Base-by-base conservation (phyloP, 2,888 invertebrate genomes). In the Philaethria dido region DNA sequence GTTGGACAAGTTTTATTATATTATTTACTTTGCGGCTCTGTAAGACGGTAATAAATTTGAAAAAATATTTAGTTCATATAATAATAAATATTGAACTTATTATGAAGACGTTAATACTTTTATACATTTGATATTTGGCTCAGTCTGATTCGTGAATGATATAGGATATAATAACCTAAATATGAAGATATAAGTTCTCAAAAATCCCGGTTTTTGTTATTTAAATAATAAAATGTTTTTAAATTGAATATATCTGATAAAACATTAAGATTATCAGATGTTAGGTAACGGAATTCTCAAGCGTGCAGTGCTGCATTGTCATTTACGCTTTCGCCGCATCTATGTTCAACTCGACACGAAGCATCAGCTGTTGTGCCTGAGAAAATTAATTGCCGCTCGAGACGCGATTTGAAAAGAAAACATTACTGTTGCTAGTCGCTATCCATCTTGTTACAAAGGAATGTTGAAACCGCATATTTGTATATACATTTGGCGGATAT, bases 281-380 rank as follows among this genome's bases (percentile, higher is more conserved):
- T 76, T 74, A 71, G 72, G 75, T 76, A 75, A 76, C 74, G 61
- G 55, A 69, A 71, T 72, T 76, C 74, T 72, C 72, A 72, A 73
- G 72, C 69, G 73, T 68, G 69, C 69, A 64, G 55, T 62, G 55
- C 69, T 65, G 72, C 77, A 78, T 77, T 78, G 76, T 77, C 75
- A 77, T 75, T 52, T 79, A 77, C 85, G 88, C 88, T 89, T 88
- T 88, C 88, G 83, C 84, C 80, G 82, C 80, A 80, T 83, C 82
- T 82, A 82, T 83, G 85, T 84, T 82, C 75, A 78, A 78, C 78
- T 78, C 84, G 84, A 65, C 59, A 44, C 80, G 81, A 85, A 86
- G 87, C 86, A 88, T 88, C 89, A 89, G 88, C 88, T 89, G 90
- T 88, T 87, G 64, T 82, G 84, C 85, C 82, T 83, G 78, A 77